Evolutionary conservation across 2,113 vertebrate species (phyloP).

Genomic region (Argyrosomus japonicus): DNA sequence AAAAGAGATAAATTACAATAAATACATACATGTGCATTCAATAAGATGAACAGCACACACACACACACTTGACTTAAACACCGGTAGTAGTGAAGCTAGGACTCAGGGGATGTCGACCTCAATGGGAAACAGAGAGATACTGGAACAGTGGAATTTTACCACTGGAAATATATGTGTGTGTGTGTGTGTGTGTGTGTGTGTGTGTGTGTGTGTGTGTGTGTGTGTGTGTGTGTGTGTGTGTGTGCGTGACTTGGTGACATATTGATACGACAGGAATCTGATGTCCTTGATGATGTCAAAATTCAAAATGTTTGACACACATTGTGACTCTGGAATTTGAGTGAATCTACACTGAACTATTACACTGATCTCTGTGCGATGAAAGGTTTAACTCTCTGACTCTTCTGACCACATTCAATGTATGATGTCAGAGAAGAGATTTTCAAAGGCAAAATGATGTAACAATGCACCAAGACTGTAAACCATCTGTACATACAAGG

Average conservation of each 20-base stretch:
- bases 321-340: neutral
- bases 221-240: no score
- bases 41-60: neutral
- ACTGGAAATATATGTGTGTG: no score
- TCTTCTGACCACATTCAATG: neutral
- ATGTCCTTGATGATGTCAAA: neutral
- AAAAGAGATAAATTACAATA: constrained; percentile 1
- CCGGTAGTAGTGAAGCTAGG: no score
- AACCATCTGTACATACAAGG: neutral
- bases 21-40: neutral
- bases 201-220: no score
- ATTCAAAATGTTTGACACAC: neutral
- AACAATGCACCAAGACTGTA: neutral
- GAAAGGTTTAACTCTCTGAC: neutral
- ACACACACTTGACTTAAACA: no score
- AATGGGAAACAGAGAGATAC: no score
- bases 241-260: no score
- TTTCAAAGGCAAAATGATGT: neutral
- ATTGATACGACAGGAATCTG: neutral
- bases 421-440: neutral
- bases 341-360: neutral
- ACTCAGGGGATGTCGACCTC: no score
- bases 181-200: no score
- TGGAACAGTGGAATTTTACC: no score
- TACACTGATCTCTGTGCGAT: neutral